A percentile compares a stretch with the other conserved stretches of the same genome.
phyloP scores from a whole-genome alignment of 2,113 vertebrate genomes.

The Pantherophis guttatus region DNA sequence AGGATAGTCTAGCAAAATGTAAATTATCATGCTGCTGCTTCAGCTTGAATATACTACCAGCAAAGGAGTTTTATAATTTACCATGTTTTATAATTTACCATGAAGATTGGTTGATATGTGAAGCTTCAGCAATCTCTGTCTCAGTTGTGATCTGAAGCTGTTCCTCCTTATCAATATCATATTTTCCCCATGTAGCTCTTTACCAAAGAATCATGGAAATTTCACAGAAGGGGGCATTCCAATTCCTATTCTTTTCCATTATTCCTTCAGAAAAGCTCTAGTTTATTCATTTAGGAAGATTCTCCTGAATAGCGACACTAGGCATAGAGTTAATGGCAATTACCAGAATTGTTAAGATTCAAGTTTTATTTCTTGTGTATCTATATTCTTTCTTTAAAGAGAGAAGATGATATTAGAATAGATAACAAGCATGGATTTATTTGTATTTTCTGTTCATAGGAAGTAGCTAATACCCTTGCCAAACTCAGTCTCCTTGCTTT shows the following conservation, averaged over 20 bases:
- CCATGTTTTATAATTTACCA: too few relatives aligned
- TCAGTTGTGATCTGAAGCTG: background rate
- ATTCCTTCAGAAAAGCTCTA: background rate
- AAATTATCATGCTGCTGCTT: background rate
- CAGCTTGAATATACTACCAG: background rate
- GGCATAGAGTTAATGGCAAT: background rate
- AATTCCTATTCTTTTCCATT: background rate
- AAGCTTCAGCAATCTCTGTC: background rate
- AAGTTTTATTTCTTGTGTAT: background rate
- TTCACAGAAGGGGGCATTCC: background rate
- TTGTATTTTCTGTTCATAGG: constrained; percentile 62
- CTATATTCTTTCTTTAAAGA: background rate
- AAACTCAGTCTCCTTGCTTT: constrained; percentile 88
- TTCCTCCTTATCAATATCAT: background rate
- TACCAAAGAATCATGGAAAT: background rate
- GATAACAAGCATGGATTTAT: background rate
- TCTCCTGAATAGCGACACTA: background rate
- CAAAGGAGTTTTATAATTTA: background rate
- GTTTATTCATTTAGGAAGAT: background rate
- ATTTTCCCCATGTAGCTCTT: background rate
- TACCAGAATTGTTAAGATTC: background rate
- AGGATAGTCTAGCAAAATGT: background rate
- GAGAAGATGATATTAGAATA: background rate
- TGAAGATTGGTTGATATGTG: background rate
- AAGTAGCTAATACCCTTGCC: constrained; percentile 93